These are phyloP conservation scores for Telmatochromis sp. DNA, from an alignment of 2,113 vertebrate species.

Conservation along the genomic window DNA sequence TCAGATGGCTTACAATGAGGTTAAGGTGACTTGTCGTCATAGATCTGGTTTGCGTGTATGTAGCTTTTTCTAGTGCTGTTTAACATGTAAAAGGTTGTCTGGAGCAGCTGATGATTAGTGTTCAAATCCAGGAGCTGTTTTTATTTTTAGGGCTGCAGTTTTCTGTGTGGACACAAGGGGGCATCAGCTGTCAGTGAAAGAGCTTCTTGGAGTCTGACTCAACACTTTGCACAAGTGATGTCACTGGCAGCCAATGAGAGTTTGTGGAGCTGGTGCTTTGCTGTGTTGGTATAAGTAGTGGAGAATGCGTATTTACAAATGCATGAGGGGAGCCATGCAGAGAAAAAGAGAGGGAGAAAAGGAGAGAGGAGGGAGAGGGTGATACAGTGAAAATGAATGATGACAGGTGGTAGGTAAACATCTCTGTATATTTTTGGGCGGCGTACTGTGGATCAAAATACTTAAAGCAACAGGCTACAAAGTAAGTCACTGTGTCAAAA, in stretches of 20 bases:
- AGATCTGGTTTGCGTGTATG: background rate
- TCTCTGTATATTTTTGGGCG: background rate
- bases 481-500: background rate
- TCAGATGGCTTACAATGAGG: background rate
- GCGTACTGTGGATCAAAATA: background rate
- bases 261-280: slow-evolving; percentile 3
- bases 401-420: background rate
- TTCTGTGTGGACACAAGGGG: slow-evolving; percentile 47
- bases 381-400: background rate
- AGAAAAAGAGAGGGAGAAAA: background rate
- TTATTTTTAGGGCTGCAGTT: background rate
- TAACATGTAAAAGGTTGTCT: background rate
- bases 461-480: background rate
- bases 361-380: background rate
- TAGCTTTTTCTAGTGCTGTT: background rate
- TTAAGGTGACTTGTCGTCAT: background rate
- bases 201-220: slow-evolving; percentile 17
- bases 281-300: background rate
- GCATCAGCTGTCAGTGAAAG: slow-evolving; percentile 32
- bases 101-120: background rate
- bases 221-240: slow-evolving; percentile 65
- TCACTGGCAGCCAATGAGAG: slow-evolving; percentile 73
- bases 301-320: slow-evolving; percentile 9
- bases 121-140: background rate
- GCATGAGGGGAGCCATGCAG: background rate